phyloP scores from a whole-genome alignment of 2,888 invertebrate species.

The Microplitis manilae region DNA sequence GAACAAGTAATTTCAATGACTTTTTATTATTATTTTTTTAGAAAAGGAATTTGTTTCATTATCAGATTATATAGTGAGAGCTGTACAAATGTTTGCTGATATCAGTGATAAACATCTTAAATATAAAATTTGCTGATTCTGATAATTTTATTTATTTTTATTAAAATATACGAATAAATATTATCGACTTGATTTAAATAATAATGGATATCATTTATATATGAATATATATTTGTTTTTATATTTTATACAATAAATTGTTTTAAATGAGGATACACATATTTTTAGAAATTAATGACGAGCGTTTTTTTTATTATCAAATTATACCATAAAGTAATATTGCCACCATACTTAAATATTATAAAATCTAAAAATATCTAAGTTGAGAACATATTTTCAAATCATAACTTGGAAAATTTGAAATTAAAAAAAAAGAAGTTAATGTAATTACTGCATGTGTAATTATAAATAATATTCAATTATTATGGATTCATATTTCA shows the following conservation, averaged over 20 bases:
- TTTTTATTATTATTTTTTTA: not conserved
- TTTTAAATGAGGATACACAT: not conserved
- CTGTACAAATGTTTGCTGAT: not conserved
- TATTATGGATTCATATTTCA: too few relatives aligned
- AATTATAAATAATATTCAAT: too few relatives aligned
- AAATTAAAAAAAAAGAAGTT: too few relatives aligned
- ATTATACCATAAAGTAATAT: not conserved
- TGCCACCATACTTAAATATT: too few relatives aligned
- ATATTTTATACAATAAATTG: not conserved
- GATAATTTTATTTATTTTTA: not conserved
- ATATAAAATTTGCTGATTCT: not conserved
- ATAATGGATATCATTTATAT: not conserved
- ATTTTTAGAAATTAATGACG: not conserved
- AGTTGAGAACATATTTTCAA: too few relatives aligned
- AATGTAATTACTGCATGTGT: too few relatives aligned
- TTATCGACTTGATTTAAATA: not conserved
- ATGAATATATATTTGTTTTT: not conserved
- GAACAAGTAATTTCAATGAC: not conserved
- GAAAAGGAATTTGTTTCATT: not conserved
- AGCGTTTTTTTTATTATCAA: not conserved
- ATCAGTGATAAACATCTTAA: slow-evolving; percentile 1
- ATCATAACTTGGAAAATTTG: too few relatives aligned
- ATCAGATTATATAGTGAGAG: not conserved
- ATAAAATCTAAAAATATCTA: too few relatives aligned
- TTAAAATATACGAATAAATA: not conserved